Percentiles rank a stretch among this genome's conserved stretches.
phyloP scores from a whole-genome alignment of 2,888 invertebrate genomes.

The Caenorhabditis sinica region DNA sequence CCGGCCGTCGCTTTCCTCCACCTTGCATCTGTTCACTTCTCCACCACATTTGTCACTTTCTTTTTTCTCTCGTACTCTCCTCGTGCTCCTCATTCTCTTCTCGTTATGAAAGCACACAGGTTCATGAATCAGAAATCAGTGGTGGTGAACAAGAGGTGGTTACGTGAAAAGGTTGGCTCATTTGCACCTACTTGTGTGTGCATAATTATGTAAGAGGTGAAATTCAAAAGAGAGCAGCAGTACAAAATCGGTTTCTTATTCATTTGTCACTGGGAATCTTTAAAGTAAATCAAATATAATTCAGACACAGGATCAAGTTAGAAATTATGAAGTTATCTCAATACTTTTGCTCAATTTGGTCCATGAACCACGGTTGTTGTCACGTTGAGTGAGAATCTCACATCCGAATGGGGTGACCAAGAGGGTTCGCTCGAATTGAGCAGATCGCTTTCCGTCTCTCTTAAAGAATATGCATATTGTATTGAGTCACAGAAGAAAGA shows the following conservation, averaged over 20 bases:
- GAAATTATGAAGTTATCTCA: constrained; percentile 24
- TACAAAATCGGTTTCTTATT: no score
- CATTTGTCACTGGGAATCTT: not conserved
- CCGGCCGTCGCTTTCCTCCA: no score
- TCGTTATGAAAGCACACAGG: constrained; percentile 49
- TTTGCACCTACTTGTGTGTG: constrained; percentile 58
- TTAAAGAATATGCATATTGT: no score
- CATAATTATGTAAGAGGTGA: constrained; percentile 38
- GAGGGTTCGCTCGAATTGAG: constrained; percentile 85
- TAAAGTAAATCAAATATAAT: not conserved
- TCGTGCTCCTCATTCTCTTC: not conserved
- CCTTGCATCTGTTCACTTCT: constrained; percentile 19
- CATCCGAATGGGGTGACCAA: constrained; percentile 86
- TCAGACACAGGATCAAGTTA: not conserved
- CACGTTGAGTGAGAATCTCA: constrained; percentile 79
- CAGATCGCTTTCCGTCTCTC: constrained; percentile 92
- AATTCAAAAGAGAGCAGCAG: not conserved
- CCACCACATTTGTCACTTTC: constrained; percentile 37
- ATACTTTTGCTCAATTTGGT: constrained; percentile 74
- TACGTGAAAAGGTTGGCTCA: constrained; percentile 48
- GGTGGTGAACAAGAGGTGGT: constrained; percentile 1
- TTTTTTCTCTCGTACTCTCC: no score
- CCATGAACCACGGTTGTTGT: constrained; percentile 79
- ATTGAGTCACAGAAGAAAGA: no score
- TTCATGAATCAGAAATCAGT: constrained; percentile 63